Evolutionary conservation across 2,888 invertebrate species (phyloP), one percentile per base, ranked within the genome.

Genomic region (Polymixis lichenea): DNA sequence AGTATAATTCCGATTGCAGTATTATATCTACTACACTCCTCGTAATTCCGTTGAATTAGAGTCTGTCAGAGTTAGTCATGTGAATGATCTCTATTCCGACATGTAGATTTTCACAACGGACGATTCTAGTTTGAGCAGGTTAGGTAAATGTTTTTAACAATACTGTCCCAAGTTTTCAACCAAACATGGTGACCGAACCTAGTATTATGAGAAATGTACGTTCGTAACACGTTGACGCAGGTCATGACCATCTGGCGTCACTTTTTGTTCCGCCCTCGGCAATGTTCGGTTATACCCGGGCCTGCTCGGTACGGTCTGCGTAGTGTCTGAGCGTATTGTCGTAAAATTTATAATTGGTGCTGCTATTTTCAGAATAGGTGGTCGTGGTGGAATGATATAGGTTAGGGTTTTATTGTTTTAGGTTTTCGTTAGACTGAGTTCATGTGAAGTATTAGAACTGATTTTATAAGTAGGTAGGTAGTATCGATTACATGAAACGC

Each of bases 231-330:
- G 91, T 94, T 94, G 93, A 89, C 91, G 94, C 93, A 94, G 94
- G 94, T 94, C 94, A 92, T 87, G 92, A 89, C 88, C 95, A 95
- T 94, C 94, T 95, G 94, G 93, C 88, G 89, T 74, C 78, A 87
- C 77, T 87, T 89, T 89, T 88, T 88, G 65, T 85, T 66, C 67
- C 60, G 65, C 56, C 72, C 61, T 77, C 68, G 81, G 72, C 68
- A 72, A 75, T 62, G 66, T 76, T 81, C 83, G 83, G 62, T 51
- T 60, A n/a, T 32, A 32, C 60, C 80, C 82, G 83, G 72, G 25
- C 19, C 22, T 46, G 32, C 62, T 83, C 77, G 79, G 76, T 68
- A 62, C 55, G 77, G 86, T 87, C 87, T 87, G 87, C 78, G 75
- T 75, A 85, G 72, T 85, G 88, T 87, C 87, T 86, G 76, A 81